A percentile compares a stretch with the other conserved stretches of the same genome.
phyloP scores from a whole-genome alignment of 2,113 vertebrate genomes.

The Scopus umbretta region DNA sequence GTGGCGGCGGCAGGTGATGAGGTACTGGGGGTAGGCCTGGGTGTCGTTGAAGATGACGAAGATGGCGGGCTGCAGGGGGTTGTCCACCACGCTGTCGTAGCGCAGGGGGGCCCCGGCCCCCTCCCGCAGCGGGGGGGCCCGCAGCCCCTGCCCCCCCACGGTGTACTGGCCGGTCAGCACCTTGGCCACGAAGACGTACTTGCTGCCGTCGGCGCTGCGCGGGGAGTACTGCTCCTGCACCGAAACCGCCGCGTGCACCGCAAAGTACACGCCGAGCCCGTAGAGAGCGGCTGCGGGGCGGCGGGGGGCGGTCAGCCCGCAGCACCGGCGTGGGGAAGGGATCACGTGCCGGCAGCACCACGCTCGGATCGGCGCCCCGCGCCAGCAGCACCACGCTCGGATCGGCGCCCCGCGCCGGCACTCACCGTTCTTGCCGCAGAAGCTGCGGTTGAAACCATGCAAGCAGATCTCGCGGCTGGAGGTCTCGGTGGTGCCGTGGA shows the following conservation, averaged over 20 bases:
- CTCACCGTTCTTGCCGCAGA: constrained; percentile 88
- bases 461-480: constrained; percentile 83
- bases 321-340: too few species aligned
- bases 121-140: constrained; percentile 72
- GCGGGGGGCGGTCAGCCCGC: neutral
- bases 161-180: constrained; percentile 81
- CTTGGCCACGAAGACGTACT: constrained; percentile 80
- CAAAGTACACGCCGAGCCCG: constrained; percentile 88
- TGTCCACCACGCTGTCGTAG: constrained; percentile 84
- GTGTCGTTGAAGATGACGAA: constrained; percentile 93
- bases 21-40: constrained; percentile 85
- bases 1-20: too few species aligned
- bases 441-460: constrained; percentile 90
- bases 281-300: constrained; percentile 75
- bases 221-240: constrained; percentile 82
- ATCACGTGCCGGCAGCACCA: too few species aligned
- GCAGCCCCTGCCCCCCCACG: constrained; percentile 71
- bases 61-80: constrained; percentile 65
- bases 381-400: accelerated
- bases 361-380: too few species aligned
- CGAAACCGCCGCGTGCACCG: constrained; percentile 72
- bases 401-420: accelerated
- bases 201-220: constrained; percentile 70
- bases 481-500: constrained; percentile 79
- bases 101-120: constrained; percentile 34